phyloP scores from a whole-genome alignment of 2,888 invertebrate species.

The Euspilapteryx auroguttella region DNA sequence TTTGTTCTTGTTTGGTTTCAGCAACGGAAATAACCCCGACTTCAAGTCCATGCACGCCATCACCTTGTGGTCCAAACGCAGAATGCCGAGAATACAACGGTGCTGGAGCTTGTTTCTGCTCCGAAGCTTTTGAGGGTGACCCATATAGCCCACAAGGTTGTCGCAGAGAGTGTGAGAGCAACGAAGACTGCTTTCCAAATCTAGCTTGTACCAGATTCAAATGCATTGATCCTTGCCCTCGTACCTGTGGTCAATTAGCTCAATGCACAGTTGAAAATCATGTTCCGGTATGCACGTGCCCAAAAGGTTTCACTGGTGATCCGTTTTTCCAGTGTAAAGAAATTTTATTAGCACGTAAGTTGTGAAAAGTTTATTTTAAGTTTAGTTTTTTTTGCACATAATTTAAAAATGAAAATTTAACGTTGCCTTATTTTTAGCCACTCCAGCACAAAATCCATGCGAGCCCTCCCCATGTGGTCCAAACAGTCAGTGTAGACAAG shows the following conservation, averaged over 20 bases:
- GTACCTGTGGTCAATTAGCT: conserved; percentile 80
- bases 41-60: conserved; percentile 77
- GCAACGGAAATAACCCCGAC: conserved; percentile 66
- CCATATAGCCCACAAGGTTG: conserved; percentile 76
- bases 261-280: conserved; percentile 79
- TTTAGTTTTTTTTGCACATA: no score
- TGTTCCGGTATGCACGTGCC: conserved; percentile 77
- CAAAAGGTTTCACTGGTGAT: conserved; percentile 76
- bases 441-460: conserved; percentile 69
- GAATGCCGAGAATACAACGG: conserved; percentile 81
- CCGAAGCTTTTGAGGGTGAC: conserved; percentile 78
- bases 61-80: conserved; percentile 84
- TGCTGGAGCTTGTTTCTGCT: conserved; percentile 84
- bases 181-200: conserved; percentile 72
- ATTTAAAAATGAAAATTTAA: no score
- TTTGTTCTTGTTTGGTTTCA: no score
- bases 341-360: conserved; percentile 40
- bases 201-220: conserved; percentile 80
- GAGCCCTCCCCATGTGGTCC: conserved; percentile 86
- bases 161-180: conserved; percentile 76
- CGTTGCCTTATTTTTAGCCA: no score
- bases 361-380: no score
- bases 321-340: conserved; percentile 77
- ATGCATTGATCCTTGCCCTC: conserved; percentile 83
- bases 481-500: conserved; percentile 80